Evolutionary conservation across 2,113 vertebrate species (phyloP), one percentile per base, ranked within the genome.

Genomic region (Lethenteron reissneri): DNA sequence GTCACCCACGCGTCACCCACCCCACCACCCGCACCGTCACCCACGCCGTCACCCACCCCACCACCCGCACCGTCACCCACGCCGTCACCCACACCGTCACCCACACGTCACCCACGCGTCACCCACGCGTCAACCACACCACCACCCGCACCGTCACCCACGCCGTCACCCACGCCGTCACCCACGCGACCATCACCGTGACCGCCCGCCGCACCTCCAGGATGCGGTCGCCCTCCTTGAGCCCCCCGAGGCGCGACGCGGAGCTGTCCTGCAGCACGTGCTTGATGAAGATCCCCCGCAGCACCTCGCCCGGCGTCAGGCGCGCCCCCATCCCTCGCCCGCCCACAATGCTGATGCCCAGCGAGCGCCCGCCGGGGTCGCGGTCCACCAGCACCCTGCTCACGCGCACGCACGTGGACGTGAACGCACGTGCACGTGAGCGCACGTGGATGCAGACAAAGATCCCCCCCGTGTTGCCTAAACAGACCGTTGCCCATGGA

Each of bases 251-350:
- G 79, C 83, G 88, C 76, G 91, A 90, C 2, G 94, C 94, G 11
- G 94, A 92, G 75, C 91, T 96, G 77, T 97, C 91, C 75, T 89
- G 88, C 72, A 97, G 81, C 76, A 99, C 87, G 68, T 99, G 94
- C 70, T 99, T 99, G 76, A 96, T 92, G 76, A 99, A 99, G 79
- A 99, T 95, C 64, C 94, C 92, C 75, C 94, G 85, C 91, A 95
- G 95, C 74, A 97, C 85, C 81, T 99, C 92, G 19, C 94, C 94
- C 1, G 84, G 96, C 81, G 83, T 94, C 68, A 99, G 80, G 1
- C 94, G 90, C 76, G 91, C 96, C 73, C 92, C 94, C 94, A 99
- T 99, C 58, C 92, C 91, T 74, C 90, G 81, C 71, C 94, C 94
- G 72, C 94, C 94, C 69, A 96, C 90, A 70, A 99, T 99, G 75